A percentile compares a stretch with the other conserved stretches of the same genome.
phyloP scores from a whole-genome alignment of 1,140 invertebrate species.

The Pogonomyrmex barbatus region DNA sequence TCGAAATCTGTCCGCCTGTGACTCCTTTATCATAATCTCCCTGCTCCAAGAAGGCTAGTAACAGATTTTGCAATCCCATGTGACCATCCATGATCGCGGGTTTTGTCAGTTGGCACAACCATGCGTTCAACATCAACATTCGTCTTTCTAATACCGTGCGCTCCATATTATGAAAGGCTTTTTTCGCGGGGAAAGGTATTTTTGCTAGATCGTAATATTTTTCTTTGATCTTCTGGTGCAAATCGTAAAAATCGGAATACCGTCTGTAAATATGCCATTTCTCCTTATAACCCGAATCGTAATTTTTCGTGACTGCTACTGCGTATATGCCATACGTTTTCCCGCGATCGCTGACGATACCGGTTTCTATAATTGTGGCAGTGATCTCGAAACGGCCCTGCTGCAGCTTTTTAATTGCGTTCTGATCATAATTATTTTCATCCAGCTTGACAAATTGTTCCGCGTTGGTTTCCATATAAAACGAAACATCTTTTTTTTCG shows the following conservation, averaged over 20 bases:
- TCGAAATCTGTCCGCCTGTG: constrained; percentile 87
- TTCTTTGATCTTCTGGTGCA: constrained; percentile 92
- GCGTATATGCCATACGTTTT: constrained; percentile 96
- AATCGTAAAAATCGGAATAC: constrained; percentile 97
- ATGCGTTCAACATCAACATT: constrained; percentile 94
- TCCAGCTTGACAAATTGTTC: constrained; percentile 80
- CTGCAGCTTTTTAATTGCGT: constrained; percentile 86
- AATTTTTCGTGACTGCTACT: constrained; percentile 91
- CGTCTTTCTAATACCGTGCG: constrained; percentile 94
- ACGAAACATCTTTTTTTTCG: constrained; percentile 75
- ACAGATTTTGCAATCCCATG: constrained; percentile 89
- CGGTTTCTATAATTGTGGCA: constrained; percentile 91
- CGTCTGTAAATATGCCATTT: constrained; percentile 93
- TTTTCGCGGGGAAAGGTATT: constrained; percentile 96
- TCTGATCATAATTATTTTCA: constrained; percentile 79
- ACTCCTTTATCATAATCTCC: constrained; percentile 91
- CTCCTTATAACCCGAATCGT: constrained; percentile 89
- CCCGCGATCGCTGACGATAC: constrained; percentile 91
- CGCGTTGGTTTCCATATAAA: constrained; percentile 77
- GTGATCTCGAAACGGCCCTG: constrained; percentile 87
- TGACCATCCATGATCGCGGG: constrained; percentile 88
- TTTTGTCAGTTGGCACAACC: constrained; percentile 91
- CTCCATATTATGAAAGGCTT: constrained; percentile 97
- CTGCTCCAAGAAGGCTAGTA: constrained; percentile 92
- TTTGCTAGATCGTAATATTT: constrained; percentile 93